A percentile compares a stretch with the other conserved stretches of the same genome.
Conservation (phyloP, 1,140 invertebrate genomes). For the Pygmarrhopalites habei region DNA sequence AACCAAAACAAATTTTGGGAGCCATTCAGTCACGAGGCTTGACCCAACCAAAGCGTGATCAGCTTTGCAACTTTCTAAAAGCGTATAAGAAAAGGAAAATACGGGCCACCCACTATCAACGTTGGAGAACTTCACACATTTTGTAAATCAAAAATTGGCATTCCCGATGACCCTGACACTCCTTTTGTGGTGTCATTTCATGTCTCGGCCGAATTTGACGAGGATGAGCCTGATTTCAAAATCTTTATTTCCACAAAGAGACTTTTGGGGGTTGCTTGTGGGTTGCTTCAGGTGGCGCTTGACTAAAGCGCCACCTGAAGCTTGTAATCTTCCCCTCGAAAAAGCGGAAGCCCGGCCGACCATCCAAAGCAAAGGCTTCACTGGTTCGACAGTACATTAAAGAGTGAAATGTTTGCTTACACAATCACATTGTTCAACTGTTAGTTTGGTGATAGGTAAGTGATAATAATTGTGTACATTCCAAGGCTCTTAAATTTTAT, state of each 20-base stretch:
- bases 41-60: neutral
- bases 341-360: conserved; percentile 3
- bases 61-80: neutral
- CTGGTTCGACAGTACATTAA: too few relatives aligned
- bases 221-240: neutral
- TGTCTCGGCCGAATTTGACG: neutral
- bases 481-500: too few relatives aligned
- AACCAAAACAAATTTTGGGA: neutral
- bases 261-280: neutral
- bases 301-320: conserved; percentile 13
- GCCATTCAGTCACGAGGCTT: neutral
- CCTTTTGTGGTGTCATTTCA: neutral
- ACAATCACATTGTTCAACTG: conserved; percentile 6
- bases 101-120: neutral
- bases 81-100: neutral
- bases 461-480: too few relatives aligned
- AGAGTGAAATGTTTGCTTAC: too few relatives aligned
- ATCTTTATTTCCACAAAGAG: conserved; percentile 8
- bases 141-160: neutral
- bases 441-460: too few relatives aligned
- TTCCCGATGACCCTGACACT: neutral
- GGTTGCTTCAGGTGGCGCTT: neutral
- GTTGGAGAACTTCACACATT: neutral
- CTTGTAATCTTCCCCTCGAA: conserved; percentile 7
- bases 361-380: too few relatives aligned